Conservation (phyloP, 2,797 vertebrate species). For the Epinephelus coioides region DNA sequence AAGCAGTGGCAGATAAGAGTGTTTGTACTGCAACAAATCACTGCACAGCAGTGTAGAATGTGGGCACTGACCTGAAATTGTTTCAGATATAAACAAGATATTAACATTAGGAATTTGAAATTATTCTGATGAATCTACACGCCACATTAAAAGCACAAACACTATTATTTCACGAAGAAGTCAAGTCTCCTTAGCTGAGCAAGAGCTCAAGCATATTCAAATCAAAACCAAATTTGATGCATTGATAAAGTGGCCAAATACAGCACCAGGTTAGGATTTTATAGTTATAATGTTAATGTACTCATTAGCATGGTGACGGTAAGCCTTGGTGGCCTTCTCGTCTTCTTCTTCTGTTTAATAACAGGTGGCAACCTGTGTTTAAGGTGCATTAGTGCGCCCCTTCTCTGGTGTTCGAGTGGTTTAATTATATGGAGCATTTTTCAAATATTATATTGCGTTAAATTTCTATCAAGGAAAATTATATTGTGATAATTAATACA, state of each 20-base stretch:
- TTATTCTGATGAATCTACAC: not conserved
- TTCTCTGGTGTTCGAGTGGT: no score
- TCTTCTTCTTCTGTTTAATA: no score
- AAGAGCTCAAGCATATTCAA: no score
- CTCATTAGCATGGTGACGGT: no score
- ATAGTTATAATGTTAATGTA: no score
- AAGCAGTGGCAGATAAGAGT: conserved; percentile 47
- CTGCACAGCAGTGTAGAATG: conserved; percentile 15
- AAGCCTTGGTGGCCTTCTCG: no score
- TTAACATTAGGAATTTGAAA: conserved; percentile 19
- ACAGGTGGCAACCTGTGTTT: no score
- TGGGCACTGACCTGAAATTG: conserved; percentile 50
- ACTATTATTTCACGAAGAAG: not conserved
- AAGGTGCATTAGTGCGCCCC: no score
- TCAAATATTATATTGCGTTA: no score
- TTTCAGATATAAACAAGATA: conserved; percentile 51
- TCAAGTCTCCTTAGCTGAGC: not conserved
- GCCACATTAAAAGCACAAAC: conserved; percentile 9
- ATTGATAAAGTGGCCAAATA: not conserved
- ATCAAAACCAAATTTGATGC: not conserved
- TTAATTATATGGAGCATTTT: no score
- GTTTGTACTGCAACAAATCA: conserved; percentile 42
- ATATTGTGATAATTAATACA: no score
- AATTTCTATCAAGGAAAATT: no score
- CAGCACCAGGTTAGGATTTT: not conserved